phyloP scores from a whole-genome alignment of 2,888 invertebrate genomes.

The Steinernema carpocapsae region DNA sequence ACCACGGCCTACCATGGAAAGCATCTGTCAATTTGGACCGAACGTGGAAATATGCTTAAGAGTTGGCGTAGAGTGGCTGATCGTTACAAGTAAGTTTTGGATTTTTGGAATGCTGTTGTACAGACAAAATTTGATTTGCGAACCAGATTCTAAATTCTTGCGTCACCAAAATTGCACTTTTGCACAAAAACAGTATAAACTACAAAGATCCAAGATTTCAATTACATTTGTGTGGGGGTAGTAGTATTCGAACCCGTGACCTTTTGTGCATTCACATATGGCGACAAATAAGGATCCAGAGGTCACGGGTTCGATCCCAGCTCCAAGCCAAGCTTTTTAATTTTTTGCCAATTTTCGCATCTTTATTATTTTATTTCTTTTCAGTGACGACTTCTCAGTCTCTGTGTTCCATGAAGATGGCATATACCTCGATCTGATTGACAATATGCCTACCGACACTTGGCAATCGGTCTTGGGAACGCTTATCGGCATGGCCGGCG shows the following conservation, averaged over 20 bases:
- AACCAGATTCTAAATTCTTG: not conserved
- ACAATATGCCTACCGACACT: slow-evolving; percentile 67
- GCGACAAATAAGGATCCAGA: too few species aligned
- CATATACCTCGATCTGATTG: slow-evolving; percentile 65
- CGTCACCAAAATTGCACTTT: too few species aligned
- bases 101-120: not conserved
- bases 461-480: slow-evolving; percentile 59
- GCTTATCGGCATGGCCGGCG: slow-evolving; percentile 63
- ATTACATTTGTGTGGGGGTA: too few species aligned
- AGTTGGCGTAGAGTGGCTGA: slow-evolving; percentile 63
- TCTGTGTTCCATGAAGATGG: slow-evolving; percentile 66
- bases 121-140: not conserved
- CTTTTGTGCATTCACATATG: too few species aligned
- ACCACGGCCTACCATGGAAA: slow-evolving; percentile 66
- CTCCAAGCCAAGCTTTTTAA: too few species aligned
- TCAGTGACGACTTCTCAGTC: slow-evolving; percentile 53
- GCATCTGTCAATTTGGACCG: slow-evolving; percentile 59
- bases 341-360: too few species aligned
- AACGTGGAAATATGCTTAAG: slow-evolving; percentile 58
- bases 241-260: too few species aligned
- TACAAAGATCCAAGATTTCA: too few species aligned
- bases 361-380: too few species aligned
- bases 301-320: too few species aligned
- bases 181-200: too few species aligned
- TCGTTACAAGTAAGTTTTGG: slow-evolving; percentile 53